These are phyloP conservation scores for Amblyopsis hoosieri DNA, from an alignment of 2,797 vertebrate species.

Conservation along the genomic window DNA sequence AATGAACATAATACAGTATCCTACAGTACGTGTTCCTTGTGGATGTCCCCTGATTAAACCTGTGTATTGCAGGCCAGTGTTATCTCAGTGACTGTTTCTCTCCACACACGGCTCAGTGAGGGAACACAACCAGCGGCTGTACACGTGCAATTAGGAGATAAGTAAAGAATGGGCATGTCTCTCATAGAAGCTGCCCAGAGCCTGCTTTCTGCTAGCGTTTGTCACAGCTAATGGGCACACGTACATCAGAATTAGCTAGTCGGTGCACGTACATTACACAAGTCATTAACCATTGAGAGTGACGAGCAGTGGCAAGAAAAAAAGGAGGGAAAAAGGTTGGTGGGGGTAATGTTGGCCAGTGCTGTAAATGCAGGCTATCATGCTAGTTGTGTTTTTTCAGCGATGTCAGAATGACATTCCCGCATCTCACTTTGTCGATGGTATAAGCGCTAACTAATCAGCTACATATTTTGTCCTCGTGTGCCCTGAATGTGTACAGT, in stretches of 20 bases:
- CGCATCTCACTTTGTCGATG: conserved; percentile 7
- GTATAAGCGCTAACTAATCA: background rate
- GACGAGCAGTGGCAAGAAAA: too few species aligned
- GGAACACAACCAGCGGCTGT: conserved; percentile 37
- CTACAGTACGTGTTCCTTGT: background rate
- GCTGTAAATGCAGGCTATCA: too few species aligned
- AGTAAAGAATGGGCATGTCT: conserved; percentile 45
- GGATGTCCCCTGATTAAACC: background rate
- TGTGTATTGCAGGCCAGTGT: conserved; percentile 14
- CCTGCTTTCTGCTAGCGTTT: conserved; percentile 32
- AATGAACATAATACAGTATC: background rate
- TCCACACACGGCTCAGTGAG: conserved; percentile 16
- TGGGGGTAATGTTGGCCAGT: too few species aligned
- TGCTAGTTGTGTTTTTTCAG: background rate
- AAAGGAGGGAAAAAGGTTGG: too few species aligned
- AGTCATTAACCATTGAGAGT: background rate
- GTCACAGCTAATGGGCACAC: conserved; percentile 29
- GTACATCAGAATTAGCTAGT: conserved; percentile 31
- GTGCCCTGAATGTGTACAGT: conserved; percentile 8
- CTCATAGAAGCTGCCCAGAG: conserved; percentile 41
- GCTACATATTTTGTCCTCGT: conserved; percentile 10
- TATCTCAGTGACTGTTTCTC: conserved; percentile 39
- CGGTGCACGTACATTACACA: background rate
- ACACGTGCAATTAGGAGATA: conserved; percentile 62
- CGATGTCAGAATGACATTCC: conserved; percentile 9